Evolutionary conservation across 1,140 invertebrate genomes (phyloP), one percentile per base, ranked within the genome.

Genomic region (Drosophila rufa): DNA sequence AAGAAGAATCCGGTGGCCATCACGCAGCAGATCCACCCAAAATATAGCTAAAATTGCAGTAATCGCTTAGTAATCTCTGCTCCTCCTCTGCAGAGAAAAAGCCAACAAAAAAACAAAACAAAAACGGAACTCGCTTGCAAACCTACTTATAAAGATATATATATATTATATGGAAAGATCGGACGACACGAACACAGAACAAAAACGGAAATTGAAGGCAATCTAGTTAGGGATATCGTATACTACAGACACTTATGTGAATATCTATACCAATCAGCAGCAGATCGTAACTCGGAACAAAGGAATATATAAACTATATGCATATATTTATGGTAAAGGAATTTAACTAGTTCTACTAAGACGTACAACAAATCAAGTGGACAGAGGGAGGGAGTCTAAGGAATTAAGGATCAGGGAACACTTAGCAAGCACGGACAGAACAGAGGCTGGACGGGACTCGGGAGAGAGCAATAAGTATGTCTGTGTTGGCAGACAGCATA

Each of bases 171-270:
- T 45, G 57, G 19, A 55, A 22, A 40, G n/a, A 62, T 55, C 22
- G 36, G 19, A 48, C 45, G 82, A 85, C 81, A 85, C 17, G 74
- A 27, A 66, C 33, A 45, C 11, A 25, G 46, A 33, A 68, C 43
- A 79, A 51, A 67, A 68, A 62, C 42, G 66, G 74, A 75, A 92
- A 90, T 80, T 91, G 91, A 92, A 80, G 91, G 91, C 91, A 92
- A 92, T 92, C 91, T 90, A 92, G 89, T 69, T 91, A 91, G 89
- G 80, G 78, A 91, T 91, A 79, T 70, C 61, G 77, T 71, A 61
- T 62, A 62, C 67, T 33, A 66, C n/a, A 56, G 25, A 69, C 3
- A 55, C 36, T 40, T 33, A 56, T 45, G 40, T 59, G 61, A 47
- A 55, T 61, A 70, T 48, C 42, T 50, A 59, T 50, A 59, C 19